These are phyloP conservation scores for Pterostichus niger DNA, from an alignment of 2,888 invertebrate genomes.

Conservation along the genomic window DNA sequence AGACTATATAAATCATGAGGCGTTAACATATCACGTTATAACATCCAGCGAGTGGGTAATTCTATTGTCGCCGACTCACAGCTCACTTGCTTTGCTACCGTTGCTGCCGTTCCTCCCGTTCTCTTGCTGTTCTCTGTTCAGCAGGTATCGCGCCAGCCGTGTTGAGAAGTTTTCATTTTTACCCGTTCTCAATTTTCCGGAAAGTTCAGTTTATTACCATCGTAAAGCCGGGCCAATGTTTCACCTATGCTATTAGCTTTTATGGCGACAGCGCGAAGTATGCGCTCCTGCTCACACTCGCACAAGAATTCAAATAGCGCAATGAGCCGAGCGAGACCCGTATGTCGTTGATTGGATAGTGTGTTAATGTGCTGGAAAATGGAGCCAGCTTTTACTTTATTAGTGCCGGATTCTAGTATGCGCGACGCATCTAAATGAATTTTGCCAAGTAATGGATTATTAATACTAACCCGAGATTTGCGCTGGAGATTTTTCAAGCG, in stretches of 20 bases:
- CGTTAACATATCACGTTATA: conserved; percentile 54
- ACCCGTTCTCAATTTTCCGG: conserved; percentile 62
- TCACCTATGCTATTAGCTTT: conserved; percentile 64
- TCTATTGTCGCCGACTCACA: conserved; percentile 39
- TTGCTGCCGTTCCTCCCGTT: too few relatives aligned
- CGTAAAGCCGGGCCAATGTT: conserved; percentile 63
- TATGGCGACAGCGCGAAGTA: conserved; percentile 25
- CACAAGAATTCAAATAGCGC: conserved; percentile 36
- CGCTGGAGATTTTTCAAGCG: neutral
- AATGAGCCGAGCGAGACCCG: conserved; percentile 20
- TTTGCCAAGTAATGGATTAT: conserved; percentile 30
- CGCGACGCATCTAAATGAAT: conserved; percentile 24
- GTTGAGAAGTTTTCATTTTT: conserved; percentile 62
- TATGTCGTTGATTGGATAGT: conserved; percentile 63
- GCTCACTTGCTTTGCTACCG: neutral
- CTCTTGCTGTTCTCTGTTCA: too few relatives aligned
- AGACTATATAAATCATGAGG: conserved; percentile 46
- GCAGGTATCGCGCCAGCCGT: neutral
- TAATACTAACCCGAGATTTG: conserved; percentile 28
- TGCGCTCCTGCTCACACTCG: conserved; percentile 23
- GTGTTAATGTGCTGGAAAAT: conserved; percentile 64
- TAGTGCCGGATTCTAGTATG: neutral
- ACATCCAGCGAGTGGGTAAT: conserved; percentile 41
- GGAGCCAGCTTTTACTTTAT: conserved; percentile 31
- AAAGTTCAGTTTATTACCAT: conserved; percentile 60